phyloP scores from a whole-genome alignment of 2,797 vertebrate species.

The Micrastur ruficollis region DNA sequence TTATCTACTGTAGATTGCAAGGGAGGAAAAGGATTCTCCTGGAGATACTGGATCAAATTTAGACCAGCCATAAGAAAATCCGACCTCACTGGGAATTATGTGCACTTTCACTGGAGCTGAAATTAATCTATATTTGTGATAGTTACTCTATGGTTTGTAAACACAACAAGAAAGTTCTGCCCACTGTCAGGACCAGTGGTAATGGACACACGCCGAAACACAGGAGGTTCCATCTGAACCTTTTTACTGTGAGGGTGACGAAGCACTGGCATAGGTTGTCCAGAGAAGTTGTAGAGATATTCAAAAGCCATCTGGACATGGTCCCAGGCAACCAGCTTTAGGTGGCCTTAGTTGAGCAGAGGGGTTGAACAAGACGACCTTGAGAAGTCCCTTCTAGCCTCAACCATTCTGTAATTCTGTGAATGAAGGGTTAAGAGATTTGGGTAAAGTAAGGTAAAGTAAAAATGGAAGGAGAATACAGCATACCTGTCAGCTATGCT shows the following conservation, averaged over 20 bases:
- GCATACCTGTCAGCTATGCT: background rate
- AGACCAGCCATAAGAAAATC: background rate
- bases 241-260: background rate
- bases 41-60: background rate
- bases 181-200: background rate
- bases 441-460: background rate
- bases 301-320: background rate
- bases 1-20: background rate
- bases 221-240: background rate
- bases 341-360: background rate
- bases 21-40: background rate
- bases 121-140: background rate
- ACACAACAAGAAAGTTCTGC: background rate
- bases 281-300: background rate
- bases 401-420: background rate
- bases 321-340: background rate
- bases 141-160: background rate
- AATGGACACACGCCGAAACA: background rate
- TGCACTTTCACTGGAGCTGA: background rate
- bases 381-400: background rate
- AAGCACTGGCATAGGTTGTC: background rate
- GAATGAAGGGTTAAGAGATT: background rate
- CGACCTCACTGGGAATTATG: background rate
- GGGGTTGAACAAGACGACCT: background rate
- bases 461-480: background rate